phyloP scores from a whole-genome alignment of 2,797 vertebrate species.

The Onychomys arenicola region DNA sequence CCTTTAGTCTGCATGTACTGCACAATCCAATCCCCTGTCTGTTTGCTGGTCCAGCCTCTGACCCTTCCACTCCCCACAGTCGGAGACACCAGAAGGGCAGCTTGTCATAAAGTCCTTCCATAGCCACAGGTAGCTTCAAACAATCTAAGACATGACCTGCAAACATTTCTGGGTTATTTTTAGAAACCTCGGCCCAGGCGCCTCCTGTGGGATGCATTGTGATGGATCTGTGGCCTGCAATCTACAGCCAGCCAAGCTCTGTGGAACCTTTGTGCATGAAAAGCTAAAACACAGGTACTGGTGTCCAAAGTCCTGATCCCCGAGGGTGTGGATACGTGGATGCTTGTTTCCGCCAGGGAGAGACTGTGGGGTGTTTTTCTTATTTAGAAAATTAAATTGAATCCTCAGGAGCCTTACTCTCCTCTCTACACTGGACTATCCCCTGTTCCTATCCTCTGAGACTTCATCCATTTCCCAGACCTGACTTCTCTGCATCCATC shows the following conservation, averaged over 20 bases:
- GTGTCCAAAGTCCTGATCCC: no score
- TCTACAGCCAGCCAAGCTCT: neutral
- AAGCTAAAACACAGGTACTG: neutral
- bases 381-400: neutral
- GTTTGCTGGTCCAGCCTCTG: neutral
- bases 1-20: neutral
- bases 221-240: neutral
- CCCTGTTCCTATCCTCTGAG: neutral
- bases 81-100: neutral
- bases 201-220: neutral
- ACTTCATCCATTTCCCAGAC: neutral
- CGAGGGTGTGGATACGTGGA: rapidly evolving
- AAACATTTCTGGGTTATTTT: neutral
- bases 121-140: neutral
- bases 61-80: no score
- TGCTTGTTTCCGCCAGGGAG: neutral
- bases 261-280: neutral
- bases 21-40: neutral
- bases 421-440: rapidly evolving
- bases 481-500: neutral
- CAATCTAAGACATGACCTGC: neutral
- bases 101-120: neutral
- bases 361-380: neutral
- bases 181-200: neutral
- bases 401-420: rapidly evolving